A percentile compares a stretch with the other conserved stretches of the same genome.
Conservation (phyloP, 1,140 invertebrate species). For the Pogonus chalceus region DNA sequence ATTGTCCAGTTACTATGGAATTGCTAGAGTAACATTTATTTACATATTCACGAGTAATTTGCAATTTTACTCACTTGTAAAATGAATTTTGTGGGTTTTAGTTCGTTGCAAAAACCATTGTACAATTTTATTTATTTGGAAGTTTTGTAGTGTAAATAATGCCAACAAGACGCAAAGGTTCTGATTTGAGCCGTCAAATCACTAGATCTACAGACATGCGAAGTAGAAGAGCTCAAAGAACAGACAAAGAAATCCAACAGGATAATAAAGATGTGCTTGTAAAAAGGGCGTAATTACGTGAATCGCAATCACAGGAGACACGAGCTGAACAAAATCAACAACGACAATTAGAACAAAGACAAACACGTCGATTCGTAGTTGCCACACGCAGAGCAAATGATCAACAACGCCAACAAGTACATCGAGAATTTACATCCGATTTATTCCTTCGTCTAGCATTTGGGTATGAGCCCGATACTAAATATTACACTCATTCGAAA, state of each 20-base stretch:
- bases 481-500: slow-evolving; percentile 32
- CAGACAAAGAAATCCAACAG: slow-evolving; percentile 23
- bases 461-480: slow-evolving; percentile 31
- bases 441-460: slow-evolving; percentile 32
- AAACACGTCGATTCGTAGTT: slow-evolving; percentile 19
- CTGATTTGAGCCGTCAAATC: slow-evolving; percentile 17
- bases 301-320: too few species aligned
- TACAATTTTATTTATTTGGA: too few species aligned
- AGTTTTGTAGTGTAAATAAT: slow-evolving; percentile 13
- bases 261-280: slow-evolving; percentile 21
- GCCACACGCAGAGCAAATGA: slow-evolving; percentile 25
- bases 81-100: too few species aligned
- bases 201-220: slow-evolving; percentile 13
- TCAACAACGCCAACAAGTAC: slow-evolving; percentile 28
- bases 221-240: slow-evolving; percentile 21
- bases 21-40: too few species aligned
- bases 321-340: too few species aligned
- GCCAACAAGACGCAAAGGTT: slow-evolving; percentile 17
- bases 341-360: too few species aligned
- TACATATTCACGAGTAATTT: too few species aligned
- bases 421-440: slow-evolving; percentile 30
- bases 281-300: too few species aligned
- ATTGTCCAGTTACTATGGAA: too few species aligned
- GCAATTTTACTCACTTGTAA: too few species aligned
- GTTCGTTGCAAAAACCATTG: too few species aligned